Evolutionary conservation across 2,888 invertebrate species (phyloP), one percentile per base, ranked within the genome.

Genomic region (Cosmorhoe ocellata): DNA sequence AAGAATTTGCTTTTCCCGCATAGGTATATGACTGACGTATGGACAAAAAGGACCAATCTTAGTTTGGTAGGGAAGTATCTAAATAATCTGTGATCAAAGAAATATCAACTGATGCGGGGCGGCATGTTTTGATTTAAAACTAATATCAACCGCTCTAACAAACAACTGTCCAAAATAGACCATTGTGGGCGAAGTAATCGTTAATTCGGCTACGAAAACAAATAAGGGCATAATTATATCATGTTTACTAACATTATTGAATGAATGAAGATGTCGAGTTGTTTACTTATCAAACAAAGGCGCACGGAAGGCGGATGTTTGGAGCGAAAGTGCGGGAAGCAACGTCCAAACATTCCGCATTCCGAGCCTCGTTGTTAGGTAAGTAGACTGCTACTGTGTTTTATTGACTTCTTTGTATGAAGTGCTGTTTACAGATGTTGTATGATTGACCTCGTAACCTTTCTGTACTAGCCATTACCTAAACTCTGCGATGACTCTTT

Each of bases 271-370:
- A 71, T 65, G 64, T 67, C 58, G 63, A 66, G 59, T 64, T 74
- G 77, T 83, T 79, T 79, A 76, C 77, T 80, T 77, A 80, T 79
- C 72, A 79, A 63, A 64, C 58, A 63, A 56, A 63, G 66, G 66
- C 59, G 56, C 59, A 67, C 74, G 79, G 75, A 78, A 83, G 84
- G 77, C 85, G 87, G 86, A 87, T 81, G 81, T 79, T 79, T 79
- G 70, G 54, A 79, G 84, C 84, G 87, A 89, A 88, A 88, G 88
- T 86, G 71, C 74, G 83, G 88, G 80, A 87, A 85, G 74, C 75
- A 61, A 65, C 69, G 68, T 65, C 69, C 69, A 71, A 75, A 74
- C 71, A 84, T 87, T 88, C 87, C 87, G 87, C 88, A 88, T 88
- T 87, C 86, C 79, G 50, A 42, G 44, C 45, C 48, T 38, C 49